These are phyloP conservation scores for Ochropacha duplaris DNA, from an alignment of 2,888 invertebrate genomes.

Conservation along the genomic window DNA sequence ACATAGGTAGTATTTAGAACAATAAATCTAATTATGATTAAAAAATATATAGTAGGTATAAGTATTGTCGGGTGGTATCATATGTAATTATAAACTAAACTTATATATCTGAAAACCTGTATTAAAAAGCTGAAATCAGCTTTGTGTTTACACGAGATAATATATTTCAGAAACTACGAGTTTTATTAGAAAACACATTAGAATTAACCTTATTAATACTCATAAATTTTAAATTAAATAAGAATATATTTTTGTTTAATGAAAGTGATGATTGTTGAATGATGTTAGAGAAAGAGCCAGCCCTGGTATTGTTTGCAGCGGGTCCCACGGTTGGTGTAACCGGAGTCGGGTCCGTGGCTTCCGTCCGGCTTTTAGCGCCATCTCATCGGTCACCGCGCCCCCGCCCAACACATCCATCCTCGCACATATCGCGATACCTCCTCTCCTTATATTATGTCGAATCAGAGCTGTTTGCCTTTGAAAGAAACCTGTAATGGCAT, in stretches of 20 bases:
- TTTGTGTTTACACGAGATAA: too few species aligned
- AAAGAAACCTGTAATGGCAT: slow-evolving; percentile 24
- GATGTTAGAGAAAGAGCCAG: slow-evolving; percentile 24
- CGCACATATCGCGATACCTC: slow-evolving; percentile 36
- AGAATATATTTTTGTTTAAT: neutral
- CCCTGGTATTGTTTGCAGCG: slow-evolving; percentile 68
- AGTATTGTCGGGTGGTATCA: too few species aligned
- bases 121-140: too few species aligned
- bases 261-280: neutral
- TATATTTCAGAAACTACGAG: too few species aligned
- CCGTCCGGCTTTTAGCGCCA: slow-evolving; percentile 82
- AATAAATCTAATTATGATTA: too few species aligned
- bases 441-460: neutral
- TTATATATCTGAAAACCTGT: too few species aligned
- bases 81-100: too few species aligned
- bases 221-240: neutral
- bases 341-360: slow-evolving; percentile 76
- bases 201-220: too few species aligned
- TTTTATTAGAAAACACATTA: too few species aligned
- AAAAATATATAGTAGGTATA: too few species aligned
- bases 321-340: slow-evolving; percentile 79
- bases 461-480: neutral
- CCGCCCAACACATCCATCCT: slow-evolving; percentile 47
- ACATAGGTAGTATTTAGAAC: too few species aligned
- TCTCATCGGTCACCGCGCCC: slow-evolving; percentile 69